Evolutionary conservation across 1,140 invertebrate genomes (phyloP).

Genomic region (Cydia amplana): DNA sequence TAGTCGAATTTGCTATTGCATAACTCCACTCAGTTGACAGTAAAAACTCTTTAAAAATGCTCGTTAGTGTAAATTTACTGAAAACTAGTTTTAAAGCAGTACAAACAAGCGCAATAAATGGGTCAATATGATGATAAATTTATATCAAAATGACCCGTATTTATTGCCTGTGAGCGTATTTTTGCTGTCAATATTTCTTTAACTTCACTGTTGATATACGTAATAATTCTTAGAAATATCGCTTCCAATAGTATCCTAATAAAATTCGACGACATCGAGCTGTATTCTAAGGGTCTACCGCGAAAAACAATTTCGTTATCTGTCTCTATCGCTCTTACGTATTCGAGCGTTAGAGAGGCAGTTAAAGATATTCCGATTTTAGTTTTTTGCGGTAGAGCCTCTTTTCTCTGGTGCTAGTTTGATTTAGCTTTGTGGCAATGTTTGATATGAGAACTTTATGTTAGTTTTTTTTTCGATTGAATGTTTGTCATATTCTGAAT

Average conservation of each 20-base stretch:
- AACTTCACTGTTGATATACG: neutral
- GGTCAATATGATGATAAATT: too few species aligned
- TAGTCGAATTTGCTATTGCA: neutral
- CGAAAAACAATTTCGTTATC: neutral
- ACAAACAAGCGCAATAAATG: too few species aligned
- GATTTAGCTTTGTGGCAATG: neutral
- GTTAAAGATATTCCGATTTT: neutral
- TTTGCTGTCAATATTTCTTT: too few species aligned
- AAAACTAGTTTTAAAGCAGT: too few species aligned
- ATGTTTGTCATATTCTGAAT: neutral
- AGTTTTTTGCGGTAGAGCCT: neutral
- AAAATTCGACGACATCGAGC: conserved; percentile 3
- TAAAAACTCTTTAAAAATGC: too few species aligned
- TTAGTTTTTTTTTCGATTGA: neutral
- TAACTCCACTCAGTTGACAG: neutral
- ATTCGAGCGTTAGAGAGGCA: neutral
- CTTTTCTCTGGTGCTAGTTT: neutral
- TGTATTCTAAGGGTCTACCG: neutral
- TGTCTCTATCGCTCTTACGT: neutral
- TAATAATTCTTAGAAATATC: neutral
- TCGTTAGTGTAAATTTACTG: too few species aligned
- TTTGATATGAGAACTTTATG: neutral
- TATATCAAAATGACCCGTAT: too few species aligned
- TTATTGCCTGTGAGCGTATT: too few species aligned
- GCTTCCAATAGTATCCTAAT: neutral